phyloP scores from a whole-genome alignment of 2,797 vertebrate species.

The Enteromius argenteus region DNA sequence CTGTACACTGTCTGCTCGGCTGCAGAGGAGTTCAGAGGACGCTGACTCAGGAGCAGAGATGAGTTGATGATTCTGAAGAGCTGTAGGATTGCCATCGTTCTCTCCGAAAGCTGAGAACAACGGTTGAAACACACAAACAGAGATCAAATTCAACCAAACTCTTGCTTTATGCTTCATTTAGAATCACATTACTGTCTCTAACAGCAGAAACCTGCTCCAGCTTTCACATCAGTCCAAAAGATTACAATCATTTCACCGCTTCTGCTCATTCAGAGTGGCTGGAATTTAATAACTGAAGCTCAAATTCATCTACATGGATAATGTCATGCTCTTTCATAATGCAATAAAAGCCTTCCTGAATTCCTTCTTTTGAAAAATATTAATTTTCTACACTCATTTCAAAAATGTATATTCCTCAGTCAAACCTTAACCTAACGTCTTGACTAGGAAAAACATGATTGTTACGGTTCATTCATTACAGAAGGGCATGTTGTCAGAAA shows the following conservation, averaged over 20 bases:
- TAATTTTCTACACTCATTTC: background rate
- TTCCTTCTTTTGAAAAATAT: background rate
- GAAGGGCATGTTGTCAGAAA: background rate
- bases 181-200: background rate
- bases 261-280: background rate
- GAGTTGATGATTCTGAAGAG: slow-evolving; percentile 64
- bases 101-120: background rate
- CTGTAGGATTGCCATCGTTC: slow-evolving; percentile 64
- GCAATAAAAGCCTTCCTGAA: background rate
- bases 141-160: background rate
- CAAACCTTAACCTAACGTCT: background rate
- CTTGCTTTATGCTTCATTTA: background rate
- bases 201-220: background rate
- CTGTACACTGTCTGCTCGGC: slow-evolving; percentile 63
- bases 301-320: background rate
- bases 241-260: background rate
- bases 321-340: background rate
- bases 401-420: background rate
- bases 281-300: background rate
- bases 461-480: background rate
- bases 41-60: slow-evolving; percentile 62
- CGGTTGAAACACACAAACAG: slow-evolving; percentile 1
- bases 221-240: background rate
- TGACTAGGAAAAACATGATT: background rate
- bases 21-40: slow-evolving; percentile 58